Base-by-base conservation (phyloP, 2,797 vertebrate species). In the Dermochelys coriacea region DNA sequence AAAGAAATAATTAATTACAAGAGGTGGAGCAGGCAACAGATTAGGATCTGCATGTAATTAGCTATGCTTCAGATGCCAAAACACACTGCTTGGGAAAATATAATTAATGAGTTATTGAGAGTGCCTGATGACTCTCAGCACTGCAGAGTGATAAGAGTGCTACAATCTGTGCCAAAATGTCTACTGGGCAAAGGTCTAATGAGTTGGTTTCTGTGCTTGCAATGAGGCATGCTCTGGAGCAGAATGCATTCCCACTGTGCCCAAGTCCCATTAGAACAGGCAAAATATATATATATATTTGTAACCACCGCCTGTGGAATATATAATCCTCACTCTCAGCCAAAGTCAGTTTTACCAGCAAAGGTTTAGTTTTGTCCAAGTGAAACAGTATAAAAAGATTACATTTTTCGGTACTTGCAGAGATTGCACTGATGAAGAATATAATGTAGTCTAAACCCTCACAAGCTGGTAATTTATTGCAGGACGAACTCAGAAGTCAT, bases 1-100 rank as follows among this genome's bases (percentile, higher is more conserved):
- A 94, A 97, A 98, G 91, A 98, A 98, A 98, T 98, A 96, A 98
- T 96, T 97, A 97, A 96, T 97, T 97, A 97, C 93, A 94, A 95
- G 89, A 3, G 91, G 88, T 93, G 85, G 96, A 64, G 59, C 71
- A 85, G 90, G 94, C 96, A 92, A 83, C 49, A 95, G 96, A 97
- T 94, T 97, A 97, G 97, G 94, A 96, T 97, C 97, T 98, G 97
- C 95, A 93, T 95, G 96, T 98, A 98, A 98, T 98, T 98, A 98
- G 92, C 91, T 94, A 82, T 86, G 95, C 88, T 92, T 92, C 92
- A 97, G 95, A 97, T 91, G 96, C 97, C 97, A 98, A 98, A 95
- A 95, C 68, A 80, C 78, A 93, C 11, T 18, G 75, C 88, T 97
- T 95, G 82, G 96, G 97, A 97, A 97, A 93, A 95, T 34, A 96